phyloP scores from a whole-genome alignment of 2,797 vertebrate species.

The Cryptoblepharus egeriae region DNA sequence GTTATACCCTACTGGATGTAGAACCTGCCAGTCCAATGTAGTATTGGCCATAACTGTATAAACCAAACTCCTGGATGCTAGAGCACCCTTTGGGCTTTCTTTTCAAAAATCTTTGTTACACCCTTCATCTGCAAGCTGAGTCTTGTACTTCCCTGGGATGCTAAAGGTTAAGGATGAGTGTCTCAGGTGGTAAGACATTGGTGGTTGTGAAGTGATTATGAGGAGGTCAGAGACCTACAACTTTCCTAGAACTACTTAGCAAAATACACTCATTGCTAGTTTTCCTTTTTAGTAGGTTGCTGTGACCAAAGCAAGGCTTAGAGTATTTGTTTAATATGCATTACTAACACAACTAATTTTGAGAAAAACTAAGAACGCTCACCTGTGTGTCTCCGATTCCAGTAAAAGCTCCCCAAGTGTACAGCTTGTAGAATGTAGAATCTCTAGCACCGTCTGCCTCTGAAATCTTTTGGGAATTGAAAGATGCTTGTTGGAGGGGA shows the following conservation, averaged over 20 bases:
- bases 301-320: not conserved
- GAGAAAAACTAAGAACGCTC: not conserved
- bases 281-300: not conserved
- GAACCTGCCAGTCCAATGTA: slow-evolving; percentile 11
- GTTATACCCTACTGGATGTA: slow-evolving; percentile 25
- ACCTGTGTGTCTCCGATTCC: slow-evolving; percentile 7
- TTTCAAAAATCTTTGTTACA: not conserved
- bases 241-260: not conserved
- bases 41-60: not conserved
- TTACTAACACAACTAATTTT: slow-evolving; percentile 14
- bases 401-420: slow-evolving; percentile 25
- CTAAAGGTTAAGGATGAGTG: not conserved
- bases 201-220: not conserved
- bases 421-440: slow-evolving; percentile 32
- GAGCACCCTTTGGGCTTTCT: slow-evolving; percentile 24
- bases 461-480: slow-evolving; percentile 20
- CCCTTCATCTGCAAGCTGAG: slow-evolving; percentile 1
- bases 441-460: slow-evolving; percentile 43
- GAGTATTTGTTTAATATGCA: not conserved
- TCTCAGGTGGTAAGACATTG: not conserved
- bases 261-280: not conserved
- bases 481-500: slow-evolving; percentile 72
- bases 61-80: slow-evolving; percentile 47
- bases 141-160: not conserved
- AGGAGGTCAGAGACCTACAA: not conserved